phyloP scores from a whole-genome alignment of 2,797 vertebrate species.

The Fistularia tabacaria region DNA sequence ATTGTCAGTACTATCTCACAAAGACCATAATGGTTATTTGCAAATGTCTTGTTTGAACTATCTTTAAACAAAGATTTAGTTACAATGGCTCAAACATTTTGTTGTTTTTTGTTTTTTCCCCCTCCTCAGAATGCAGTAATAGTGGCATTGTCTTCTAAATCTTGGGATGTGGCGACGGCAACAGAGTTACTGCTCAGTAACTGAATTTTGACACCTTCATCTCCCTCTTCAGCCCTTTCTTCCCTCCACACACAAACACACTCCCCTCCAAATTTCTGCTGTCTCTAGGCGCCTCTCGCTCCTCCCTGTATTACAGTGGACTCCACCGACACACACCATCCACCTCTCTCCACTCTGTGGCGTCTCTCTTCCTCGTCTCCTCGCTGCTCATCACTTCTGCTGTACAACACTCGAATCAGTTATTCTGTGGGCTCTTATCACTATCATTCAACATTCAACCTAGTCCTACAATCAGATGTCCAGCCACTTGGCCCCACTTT shows the following conservation, averaged over 20 bases:
- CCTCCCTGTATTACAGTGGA: conserved; percentile 38
- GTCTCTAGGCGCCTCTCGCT: conserved; percentile 39
- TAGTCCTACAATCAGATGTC: conserved; percentile 53
- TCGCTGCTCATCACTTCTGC: conserved; percentile 32
- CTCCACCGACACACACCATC: conserved; percentile 15
- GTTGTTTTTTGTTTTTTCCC: background rate
- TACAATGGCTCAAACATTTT: too few relatives aligned
- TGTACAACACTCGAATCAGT: conserved; percentile 72
- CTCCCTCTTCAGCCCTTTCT: conserved; percentile 27
- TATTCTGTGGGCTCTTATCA: conserved; percentile 49
- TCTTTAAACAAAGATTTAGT: too few relatives aligned
- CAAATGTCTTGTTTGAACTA: too few relatives aligned
- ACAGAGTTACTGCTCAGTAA: conserved; percentile 98
- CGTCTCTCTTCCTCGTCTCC: conserved; percentile 48
- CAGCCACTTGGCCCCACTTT: conserved; percentile 14
- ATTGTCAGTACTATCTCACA: too few relatives aligned
- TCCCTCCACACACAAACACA: conserved; percentile 62
- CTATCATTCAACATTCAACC: conserved; percentile 52
- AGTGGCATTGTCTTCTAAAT: conserved; percentile 99
- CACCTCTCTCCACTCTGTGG: conserved; percentile 44
- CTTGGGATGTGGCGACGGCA: conserved; percentile 98
- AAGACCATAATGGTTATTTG: too few relatives aligned
- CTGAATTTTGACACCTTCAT: conserved; percentile 76
- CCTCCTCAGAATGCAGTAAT: conserved; percentile 93
- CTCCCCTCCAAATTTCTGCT: conserved; percentile 28